phyloP scores from a whole-genome alignment of 2,888 invertebrate genomes.

The Geophilus truncorum region DNA sequence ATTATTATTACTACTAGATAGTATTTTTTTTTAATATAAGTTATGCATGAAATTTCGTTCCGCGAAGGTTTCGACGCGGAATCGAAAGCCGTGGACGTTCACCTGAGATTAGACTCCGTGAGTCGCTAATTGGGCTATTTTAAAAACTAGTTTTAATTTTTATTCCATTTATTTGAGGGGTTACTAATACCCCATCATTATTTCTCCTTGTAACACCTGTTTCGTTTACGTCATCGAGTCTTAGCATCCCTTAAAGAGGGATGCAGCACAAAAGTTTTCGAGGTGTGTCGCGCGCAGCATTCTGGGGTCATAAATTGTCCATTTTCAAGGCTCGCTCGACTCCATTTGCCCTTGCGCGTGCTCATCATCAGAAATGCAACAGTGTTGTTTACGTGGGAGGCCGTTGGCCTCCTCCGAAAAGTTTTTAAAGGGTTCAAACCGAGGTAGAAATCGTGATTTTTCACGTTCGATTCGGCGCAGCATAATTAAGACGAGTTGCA shows the following conservation, averaged over 20 bases:
- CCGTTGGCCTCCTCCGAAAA: neutral
- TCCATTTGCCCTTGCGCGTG: conserved; percentile 6
- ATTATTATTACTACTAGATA: too few relatives aligned
- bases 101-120: too few relatives aligned
- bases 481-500: too few relatives aligned
- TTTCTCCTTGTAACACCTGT: too few relatives aligned
- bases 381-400: neutral
- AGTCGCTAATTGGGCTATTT: too few relatives aligned
- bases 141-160: too few relatives aligned
- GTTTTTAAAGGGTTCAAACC: neutral
- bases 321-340: conserved; percentile 10
- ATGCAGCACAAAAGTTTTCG: neutral
- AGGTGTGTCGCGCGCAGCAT: neutral
- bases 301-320: conserved; percentile 8
- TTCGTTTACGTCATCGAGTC: neutral
- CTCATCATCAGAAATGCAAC: neutral
- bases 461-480: too few relatives aligned
- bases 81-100: neutral
- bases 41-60: neutral
- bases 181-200: too few relatives aligned
- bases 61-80: too few relatives aligned
- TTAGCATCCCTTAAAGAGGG: neutral
- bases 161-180: too few relatives aligned
- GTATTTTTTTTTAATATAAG: neutral
- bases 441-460: neutral